Base-by-base conservation (phyloP, 1,140 invertebrate genomes). In the Tetramorium parvispinum region DNA sequence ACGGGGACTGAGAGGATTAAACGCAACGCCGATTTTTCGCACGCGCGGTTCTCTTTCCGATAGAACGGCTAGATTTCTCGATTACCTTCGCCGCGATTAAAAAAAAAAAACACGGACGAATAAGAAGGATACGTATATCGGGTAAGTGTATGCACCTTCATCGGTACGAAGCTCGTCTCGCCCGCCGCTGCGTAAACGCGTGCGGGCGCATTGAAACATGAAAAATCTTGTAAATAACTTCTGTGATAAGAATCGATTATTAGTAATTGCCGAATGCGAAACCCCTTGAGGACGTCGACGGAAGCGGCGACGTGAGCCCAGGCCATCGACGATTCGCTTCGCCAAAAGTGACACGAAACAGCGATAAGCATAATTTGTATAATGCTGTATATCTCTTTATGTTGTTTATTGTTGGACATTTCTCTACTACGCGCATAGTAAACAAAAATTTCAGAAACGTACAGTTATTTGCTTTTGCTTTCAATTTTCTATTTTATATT, bases 201-300 rank as follows among this genome's bases (percentile, higher is more conserved):
- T 13, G 24, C 59, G 55, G 55, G 83, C 40, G 32, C n/a, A 68
- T 86, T 79, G 73, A 78, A 87, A 75, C 63, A 57, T 75, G 88
- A 43, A 51, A 88, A 57, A 85, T 88, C 78, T 59, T 91, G 88
- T 91, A 91, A 86, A 91, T 91, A 90, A 91, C 85, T 91, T 91
- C 90, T 91, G 90, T 91, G 90, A 91, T 91, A 91, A 91, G 90
- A 91, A 91, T 91, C 76, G 55, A 91, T 89, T 90, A 87, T 87
- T 91, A 88, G 82, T 88, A 85, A 87, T 90, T 82, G 88, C 88
- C 91, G 90, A 91, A 89, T 88, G 90, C 81, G 77, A 91, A 87
- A 91, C 88, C 89, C 88, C 89, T 81, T 89, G 27, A 85, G 18
- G 32, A 53, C 46, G 70, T 32, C 46, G 49, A 10, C 49, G 88